These are phyloP conservation scores for Suillia variegata DNA, from an alignment of 2,888 invertebrate species.

Conservation along the genomic window DNA sequence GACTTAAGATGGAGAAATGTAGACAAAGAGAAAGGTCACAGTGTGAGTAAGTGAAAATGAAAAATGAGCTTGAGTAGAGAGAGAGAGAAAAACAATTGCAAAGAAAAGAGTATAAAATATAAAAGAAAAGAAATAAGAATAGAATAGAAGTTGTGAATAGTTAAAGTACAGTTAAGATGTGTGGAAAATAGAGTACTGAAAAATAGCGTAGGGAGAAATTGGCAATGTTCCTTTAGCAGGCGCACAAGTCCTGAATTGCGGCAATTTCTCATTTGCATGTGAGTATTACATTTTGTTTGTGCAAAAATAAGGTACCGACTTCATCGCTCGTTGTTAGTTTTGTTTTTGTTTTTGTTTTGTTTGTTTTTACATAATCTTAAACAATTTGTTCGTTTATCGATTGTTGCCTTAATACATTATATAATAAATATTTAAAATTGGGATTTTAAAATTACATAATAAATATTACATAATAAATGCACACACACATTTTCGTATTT, in stretches of 20 bases:
- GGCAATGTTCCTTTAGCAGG: background rate
- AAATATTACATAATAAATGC: slow-evolving; percentile 29
- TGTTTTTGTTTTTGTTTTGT: no score
- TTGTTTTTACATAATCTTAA: slow-evolving; percentile 28
- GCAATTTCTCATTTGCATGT: slow-evolving; percentile 26
- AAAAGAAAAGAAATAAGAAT: no score
- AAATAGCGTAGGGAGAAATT: slow-evolving; percentile 21
- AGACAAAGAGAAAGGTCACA: slow-evolving; percentile 13
- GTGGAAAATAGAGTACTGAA: slow-evolving; percentile 2
- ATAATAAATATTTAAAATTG: slow-evolving; percentile 33
- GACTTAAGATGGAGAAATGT: slow-evolving; percentile 34
- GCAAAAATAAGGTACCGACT: slow-evolving; percentile 48
- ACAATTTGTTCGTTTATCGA: slow-evolving; percentile 11
- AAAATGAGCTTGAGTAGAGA: slow-evolving; percentile 2
- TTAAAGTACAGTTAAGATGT: background rate
- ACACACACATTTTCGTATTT: slow-evolving; percentile 31
- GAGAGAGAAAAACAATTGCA: slow-evolving; percentile 13
- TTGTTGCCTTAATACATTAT: slow-evolving; percentile 22
- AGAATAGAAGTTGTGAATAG: no score
- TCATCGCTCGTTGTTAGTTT: slow-evolving; percentile 46
- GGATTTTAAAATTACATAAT: slow-evolving; percentile 18
- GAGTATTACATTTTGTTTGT: slow-evolving; percentile 40
- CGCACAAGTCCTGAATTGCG: background rate
- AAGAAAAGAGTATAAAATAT: background rate
- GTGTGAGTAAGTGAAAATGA: slow-evolving; percentile 5